Conservation (phyloP, 2,888 invertebrate species). For the Bruchidius siliquastri region DNA sequence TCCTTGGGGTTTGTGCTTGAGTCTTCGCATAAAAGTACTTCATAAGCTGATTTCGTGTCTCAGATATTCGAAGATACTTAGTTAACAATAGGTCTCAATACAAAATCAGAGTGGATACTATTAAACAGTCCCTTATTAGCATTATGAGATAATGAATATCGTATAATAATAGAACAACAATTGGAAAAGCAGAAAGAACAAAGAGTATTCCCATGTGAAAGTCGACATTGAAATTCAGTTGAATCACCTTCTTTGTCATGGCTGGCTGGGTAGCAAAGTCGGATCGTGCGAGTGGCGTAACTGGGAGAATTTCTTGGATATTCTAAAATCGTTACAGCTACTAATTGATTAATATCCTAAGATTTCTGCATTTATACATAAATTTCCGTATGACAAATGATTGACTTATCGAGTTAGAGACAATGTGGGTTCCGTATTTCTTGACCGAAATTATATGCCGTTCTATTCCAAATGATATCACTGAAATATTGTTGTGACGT, state of each 20-base stretch:
- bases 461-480: too few relatives aligned
- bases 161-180: neutral
- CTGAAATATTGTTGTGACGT: too few relatives aligned
- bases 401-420: too few relatives aligned
- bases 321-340: neutral
- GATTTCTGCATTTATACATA: too few relatives aligned
- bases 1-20: too few relatives aligned
- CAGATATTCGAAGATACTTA: neutral
- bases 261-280: constrained; percentile 26
- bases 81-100: neutral
- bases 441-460: too few relatives aligned
- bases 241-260: constrained; percentile 27
- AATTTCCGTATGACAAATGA: too few relatives aligned
- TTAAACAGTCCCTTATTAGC: neutral
- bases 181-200: neutral
- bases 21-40: too few relatives aligned
- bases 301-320: neutral
- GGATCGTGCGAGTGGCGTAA: constrained; percentile 7
- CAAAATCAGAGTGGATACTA: neutral
- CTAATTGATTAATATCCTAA: too few relatives aligned
- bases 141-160: neutral
- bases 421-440: too few relatives aligned
- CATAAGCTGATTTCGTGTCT: too few relatives aligned
- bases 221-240: constrained; percentile 27
- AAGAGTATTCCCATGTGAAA: constrained; percentile 15